Evolutionary conservation across 2,888 invertebrate species (phyloP), one percentile per base, ranked within the genome.

Genomic region (Gastrophysa polygoni): DNA sequence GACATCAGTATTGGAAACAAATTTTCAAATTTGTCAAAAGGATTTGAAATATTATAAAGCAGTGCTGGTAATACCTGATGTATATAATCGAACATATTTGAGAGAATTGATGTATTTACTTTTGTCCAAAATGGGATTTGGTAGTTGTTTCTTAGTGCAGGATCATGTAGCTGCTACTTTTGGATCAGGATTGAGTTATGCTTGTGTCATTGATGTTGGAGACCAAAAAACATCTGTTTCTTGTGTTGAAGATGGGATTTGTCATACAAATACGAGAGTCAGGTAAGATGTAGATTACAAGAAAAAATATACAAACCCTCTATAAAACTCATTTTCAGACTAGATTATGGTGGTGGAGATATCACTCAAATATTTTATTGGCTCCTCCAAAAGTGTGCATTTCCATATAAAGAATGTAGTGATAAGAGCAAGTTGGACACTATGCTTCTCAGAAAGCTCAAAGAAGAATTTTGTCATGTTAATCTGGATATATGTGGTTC

Each of bases 231-330:
- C 95, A 0, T 94, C 96, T 0, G 91, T 98, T 17, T 95, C 95
- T 1, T 98, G 97, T 83, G 95, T 97, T 0, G 97, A 97, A 83
- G 97, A 97, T 84, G 96, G 96, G 0, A 92, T 97, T 63, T 96
- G 96, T 20, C 94, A 95, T 75, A 88, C 91, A 69, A 90, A 91
- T 67, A 95, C 96, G 0, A 85, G 96, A 75, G 88, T 90, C 74
- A 73, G 75, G 58, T 68, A 47, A 59, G 57, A 14, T 8, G 2
- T 14, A 14, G n/a, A 2, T 24, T 50, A 28, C 1, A 44, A 47
- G 29, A 28, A 18, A 63, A 32, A 2, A 32, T 8, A 32, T 32
- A n/a, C 28, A 48, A 32, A 11, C 32, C 20, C 8, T 6, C 5
- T 29, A 49, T 18, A 7, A 20, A 57, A 57, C 20, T 29, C 7